Conservation (phyloP, 2,113 vertebrate species). For the Atractosteus spatula region DNA sequence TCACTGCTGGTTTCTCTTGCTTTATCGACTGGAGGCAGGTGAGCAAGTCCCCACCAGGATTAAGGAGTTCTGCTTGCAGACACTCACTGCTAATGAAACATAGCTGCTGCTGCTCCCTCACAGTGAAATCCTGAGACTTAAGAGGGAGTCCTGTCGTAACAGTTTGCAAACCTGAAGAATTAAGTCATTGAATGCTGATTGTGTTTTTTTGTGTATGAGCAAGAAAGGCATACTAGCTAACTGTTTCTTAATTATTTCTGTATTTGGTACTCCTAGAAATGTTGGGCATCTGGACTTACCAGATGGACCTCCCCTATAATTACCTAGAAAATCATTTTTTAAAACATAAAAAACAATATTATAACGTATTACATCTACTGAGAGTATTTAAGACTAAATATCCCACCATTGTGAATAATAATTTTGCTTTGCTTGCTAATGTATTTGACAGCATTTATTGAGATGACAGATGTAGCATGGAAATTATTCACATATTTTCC, state of each 20-base stretch:
- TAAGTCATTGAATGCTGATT: no score
- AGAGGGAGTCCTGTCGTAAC: no score
- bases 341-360: constrained; percentile 5
- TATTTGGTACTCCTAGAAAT: neutral
- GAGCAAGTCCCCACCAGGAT: no score
- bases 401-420: neutral
- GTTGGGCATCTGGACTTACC: constrained; percentile 17
- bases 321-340: neutral
- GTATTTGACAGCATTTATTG: neutral
- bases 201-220: no score
- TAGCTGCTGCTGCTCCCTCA: no score
- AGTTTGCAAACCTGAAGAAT: no score
- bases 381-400: neutral
- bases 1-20: no score
- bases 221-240: no score
- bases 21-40: no score
- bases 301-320: constrained; percentile 18
- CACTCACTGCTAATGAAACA: no score
- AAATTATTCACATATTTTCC: neutral
- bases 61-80: no score
- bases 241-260: neutral
- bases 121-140: no score
- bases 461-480: constrained; percentile 1
- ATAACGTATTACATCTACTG: constrained; percentile 2
- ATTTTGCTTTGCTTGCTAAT: neutral